Base-by-base conservation (phyloP, 2,888 invertebrate species). In the Trichopoda pennipes region DNA sequence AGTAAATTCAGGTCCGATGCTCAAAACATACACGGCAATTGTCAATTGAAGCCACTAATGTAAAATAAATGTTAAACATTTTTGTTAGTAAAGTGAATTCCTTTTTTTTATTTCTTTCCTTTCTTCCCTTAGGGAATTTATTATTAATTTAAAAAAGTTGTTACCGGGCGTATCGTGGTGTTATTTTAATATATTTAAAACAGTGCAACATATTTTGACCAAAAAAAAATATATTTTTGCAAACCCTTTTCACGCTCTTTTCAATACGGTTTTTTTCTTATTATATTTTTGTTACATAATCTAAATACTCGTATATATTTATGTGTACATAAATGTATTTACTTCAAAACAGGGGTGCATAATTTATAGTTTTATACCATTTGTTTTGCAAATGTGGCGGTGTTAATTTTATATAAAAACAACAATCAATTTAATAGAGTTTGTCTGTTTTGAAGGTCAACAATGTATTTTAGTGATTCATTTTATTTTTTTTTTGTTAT, bases 381-480 rank as follows among this genome's bases (percentile, higher is more conserved):
- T 64, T 56, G 17, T 58, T 17, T 23, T 38, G 21, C 58, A 23
- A 47, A 63, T 70, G 55, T 73, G 66, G 79, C 68, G 42, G 79
- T 68, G 60, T 79, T n/a, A 53, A 66, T 73, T 78, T 66, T 53
- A 60, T 66, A 79, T 66, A 53, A 66, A 58, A 61, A 64, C 19
- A 56, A 35, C 23, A 58, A 44, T 70, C 10, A 51, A 70, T 70
- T 69, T 53, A 35, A 23, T 61, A 69, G 61, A 70, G 32, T 60
- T 38, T 66, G 73, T 47, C 53, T 68, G 38, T 70, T 78, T 82
- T 82, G 75, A 82, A 82, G 82, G 82, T 82, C 82, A 82, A 76
- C 64, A 58, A 49, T 63, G 55, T 21, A 53, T 19, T 61, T 53
- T 49, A 70, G 61, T 82, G 79, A 82, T 79, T 82, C 82, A 82